Evolutionary conservation across 1,140 invertebrate genomes (phyloP), one percentile per base, ranked within the genome.

Genomic region (Cydia fagiglandana): DNA sequence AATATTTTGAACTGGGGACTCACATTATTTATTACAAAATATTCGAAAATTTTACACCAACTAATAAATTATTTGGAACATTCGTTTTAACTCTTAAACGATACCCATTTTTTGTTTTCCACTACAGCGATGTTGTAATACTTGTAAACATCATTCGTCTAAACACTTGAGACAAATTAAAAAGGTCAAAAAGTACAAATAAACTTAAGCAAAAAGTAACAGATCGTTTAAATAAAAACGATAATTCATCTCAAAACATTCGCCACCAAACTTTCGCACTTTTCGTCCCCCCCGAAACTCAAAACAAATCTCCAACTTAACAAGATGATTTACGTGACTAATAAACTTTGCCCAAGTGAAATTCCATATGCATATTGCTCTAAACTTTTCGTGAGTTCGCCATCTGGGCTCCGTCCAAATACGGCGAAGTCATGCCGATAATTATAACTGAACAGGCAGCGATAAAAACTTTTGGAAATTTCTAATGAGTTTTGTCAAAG

Each of bases 321-420:
- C 20, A 24, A 61, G 56, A 61, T 61, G 56, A 61, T 61, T 61
- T 61, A 61, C 56, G 56, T 61, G 56, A 6, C 56, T 61, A 61
- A 61, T 61, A 61, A 61, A 61, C 56, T 61, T 61, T 61, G 56
- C 56, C 15, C 56, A 61, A 61, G 56, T 61, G 56, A 61, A 61
- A 61, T 61, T 61, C 56, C 56, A 61, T 61, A 61, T 61, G 56
- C 56, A 61, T 61, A 61, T 61, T 61, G 56, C 56, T 61, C 56
- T 61, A 61, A 61, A 61, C 56, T 61, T 61, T 61, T 5, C 9
- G 56, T 24, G 17, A 24, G 20, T 61, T 20, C 17, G 20, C 56
- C 56, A 61, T 61, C 56, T 61, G 56, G 56, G 56, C 20, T n/a
- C 56, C 56, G 56, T 61, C 56, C 56, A 61, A 61, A 61, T 61